Evolutionary conservation across 2,797 vertebrate species (phyloP), one percentile per base, ranked within the genome.

Genomic region (Pangasius mekongensis): DNA sequence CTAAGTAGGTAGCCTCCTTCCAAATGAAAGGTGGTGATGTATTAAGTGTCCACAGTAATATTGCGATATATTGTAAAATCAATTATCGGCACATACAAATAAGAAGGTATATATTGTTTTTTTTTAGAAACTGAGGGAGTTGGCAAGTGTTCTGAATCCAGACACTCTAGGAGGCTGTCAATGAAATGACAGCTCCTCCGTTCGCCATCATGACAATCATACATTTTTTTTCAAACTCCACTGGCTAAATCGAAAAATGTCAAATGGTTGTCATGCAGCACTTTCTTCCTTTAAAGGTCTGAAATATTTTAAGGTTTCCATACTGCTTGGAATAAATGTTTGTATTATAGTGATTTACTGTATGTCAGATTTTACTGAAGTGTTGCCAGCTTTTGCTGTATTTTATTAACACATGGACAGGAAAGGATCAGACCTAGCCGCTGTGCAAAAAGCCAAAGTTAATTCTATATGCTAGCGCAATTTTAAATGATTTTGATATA

Each of bases 271-370:
- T 94, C 94, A 93, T 95, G 94, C 94, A 92, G 96, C 95, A 97
- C 96, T 97, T 97, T 96, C 95, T 95, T 93, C 92, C 93, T 96
- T 96, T 96, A 94, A 95, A 94, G 93, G 95, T 92, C 92, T 95
- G 94, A 95, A 91, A 95, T 92, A 94, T 95, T 96, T 92, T 95
- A 92, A 89, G 76, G 66, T 89, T 92, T 91, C 87, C 83, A 43
- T 89, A 76, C 87, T 89, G 87, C 81, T 69, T 84, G 89, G 76
- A 89, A 88, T 87, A 84, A 91, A 89, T 80, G 52, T 89, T 91
- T 87, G 78, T 91, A 89, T 87, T 90, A 92, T 90, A 88, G 69
- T 83, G 84, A 83, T 78, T 89, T 82, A 87, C 89, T 91, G 81
- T 89, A 87, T 86, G 89, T 91, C 86, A 89, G 64, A 78, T 86